These are phyloP conservation scores for Atlantisia rogersi DNA, from an alignment of 2,113 vertebrate species.

Conservation along the genomic window DNA sequence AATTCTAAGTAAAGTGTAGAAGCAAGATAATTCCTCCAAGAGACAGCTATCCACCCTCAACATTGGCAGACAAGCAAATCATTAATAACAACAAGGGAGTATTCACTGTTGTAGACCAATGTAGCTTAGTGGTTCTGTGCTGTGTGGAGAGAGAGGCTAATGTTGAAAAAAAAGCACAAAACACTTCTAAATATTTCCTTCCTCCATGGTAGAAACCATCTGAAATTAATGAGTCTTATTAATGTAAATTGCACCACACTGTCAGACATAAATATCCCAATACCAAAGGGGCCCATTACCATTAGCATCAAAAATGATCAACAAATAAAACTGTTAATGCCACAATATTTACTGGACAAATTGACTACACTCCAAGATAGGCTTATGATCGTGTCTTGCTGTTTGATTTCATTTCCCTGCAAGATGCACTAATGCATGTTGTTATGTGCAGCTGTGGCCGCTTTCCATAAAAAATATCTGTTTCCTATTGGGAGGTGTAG, in stretches of 20 bases:
- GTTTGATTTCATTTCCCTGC: conserved; percentile 69
- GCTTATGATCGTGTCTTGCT: conserved; percentile 37
- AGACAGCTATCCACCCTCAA: background rate
- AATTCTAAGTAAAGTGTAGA: background rate
- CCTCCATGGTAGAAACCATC: conserved; percentile 48
- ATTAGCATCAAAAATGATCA: conserved; percentile 75
- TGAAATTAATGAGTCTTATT: conserved; percentile 75
- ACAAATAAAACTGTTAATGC: conserved; percentile 67
- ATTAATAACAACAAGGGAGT: conserved; percentile 57
- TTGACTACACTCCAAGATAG: conserved; percentile 63
- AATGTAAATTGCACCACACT: conserved; percentile 68
- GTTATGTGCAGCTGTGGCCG: conserved; percentile 67
- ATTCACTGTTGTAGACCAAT: conserved; percentile 23
- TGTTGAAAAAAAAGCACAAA: background rate
- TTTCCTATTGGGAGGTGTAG: conserved; percentile 44
- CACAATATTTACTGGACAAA: conserved; percentile 65
- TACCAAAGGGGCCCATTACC: conserved; percentile 64
- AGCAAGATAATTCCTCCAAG: background rate
- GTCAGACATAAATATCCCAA: conserved; percentile 73
- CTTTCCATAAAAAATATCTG: conserved; percentile 62
- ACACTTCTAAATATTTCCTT: conserved; percentile 58
- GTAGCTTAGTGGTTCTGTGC: background rate
- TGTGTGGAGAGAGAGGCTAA: background rate
- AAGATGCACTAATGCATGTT: conserved; percentile 64
- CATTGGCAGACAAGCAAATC: conserved; percentile 30